A percentile compares a stretch with the other conserved stretches of the same genome.
Conservation (phyloP, 2,888 invertebrate species). For the Prostheceraeus crozeri region DNA sequence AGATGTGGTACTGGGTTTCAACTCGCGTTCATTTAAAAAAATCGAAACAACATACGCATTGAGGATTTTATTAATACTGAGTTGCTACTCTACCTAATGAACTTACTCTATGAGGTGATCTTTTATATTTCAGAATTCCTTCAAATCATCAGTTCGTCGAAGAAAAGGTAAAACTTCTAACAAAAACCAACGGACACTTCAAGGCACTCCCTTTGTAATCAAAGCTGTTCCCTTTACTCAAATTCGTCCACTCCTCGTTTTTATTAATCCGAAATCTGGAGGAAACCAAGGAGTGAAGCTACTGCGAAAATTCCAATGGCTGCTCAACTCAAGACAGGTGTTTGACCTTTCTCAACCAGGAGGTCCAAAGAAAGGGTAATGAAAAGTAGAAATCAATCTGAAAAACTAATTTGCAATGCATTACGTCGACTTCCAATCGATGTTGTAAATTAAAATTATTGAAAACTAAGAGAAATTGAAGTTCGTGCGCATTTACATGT, state of each 20-base stretch:
- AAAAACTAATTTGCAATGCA: too few species aligned
- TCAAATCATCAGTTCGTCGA: constrained; percentile 33
- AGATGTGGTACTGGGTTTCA: too few species aligned
- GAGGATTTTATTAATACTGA: too few species aligned
- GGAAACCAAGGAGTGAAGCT: constrained; percentile 94
- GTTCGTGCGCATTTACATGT: too few species aligned
- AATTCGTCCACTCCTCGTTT: constrained; percentile 65
- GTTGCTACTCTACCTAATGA: too few species aligned
- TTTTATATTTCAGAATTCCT: constrained; percentile 34
- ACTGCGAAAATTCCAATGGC: constrained; percentile 92
- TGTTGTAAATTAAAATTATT: too few species aligned
- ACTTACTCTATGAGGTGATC: too few species aligned
- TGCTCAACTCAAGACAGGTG: constrained; percentile 86
- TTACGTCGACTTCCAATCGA: too few species aligned
- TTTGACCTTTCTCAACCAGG: constrained; percentile 78
- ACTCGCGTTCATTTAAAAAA: too few species aligned
- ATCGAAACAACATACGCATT: too few species aligned
- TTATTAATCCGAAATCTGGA: constrained; percentile 96
- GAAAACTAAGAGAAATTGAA: too few species aligned
- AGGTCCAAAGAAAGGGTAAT: constrained; percentile 34
- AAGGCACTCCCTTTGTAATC: constrained; percentile 28
- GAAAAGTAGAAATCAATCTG: too few species aligned
- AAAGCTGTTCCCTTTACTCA: constrained; percentile 31
- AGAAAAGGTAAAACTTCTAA: background rate
- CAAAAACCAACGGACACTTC: constrained; percentile 15